A percentile compares a stretch with the other conserved stretches of the same genome.
Conservation (phyloP, 2,113 vertebrate species). For the Narcine bancroftii region DNA sequence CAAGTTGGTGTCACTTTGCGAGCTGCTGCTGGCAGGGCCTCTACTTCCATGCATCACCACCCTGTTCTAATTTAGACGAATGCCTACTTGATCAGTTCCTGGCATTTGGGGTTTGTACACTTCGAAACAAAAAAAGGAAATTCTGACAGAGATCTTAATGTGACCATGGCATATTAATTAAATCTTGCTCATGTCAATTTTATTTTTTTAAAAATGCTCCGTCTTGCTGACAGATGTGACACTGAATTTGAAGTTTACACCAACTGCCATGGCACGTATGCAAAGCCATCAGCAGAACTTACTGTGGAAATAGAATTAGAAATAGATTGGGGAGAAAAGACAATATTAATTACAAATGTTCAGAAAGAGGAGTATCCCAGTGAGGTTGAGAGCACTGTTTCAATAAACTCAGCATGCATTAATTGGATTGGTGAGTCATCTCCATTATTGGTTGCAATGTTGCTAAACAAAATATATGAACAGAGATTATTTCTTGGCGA, state of each 20-base stretch:
- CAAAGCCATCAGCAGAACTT: neutral
- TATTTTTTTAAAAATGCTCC: neutral
- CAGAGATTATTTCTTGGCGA: neutral
- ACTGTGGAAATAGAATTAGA: neutral
- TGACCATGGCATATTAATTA: neutral
- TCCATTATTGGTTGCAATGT: neutral
- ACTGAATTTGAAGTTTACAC: neutral
- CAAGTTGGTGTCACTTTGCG: too few relatives aligned
- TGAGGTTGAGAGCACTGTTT: conserved; percentile 7
- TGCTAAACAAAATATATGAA: neutral
- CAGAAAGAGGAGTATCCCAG: neutral
- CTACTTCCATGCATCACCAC: too few relatives aligned
- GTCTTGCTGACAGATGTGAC: neutral
- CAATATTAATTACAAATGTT: neutral
- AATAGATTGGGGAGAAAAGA: neutral
- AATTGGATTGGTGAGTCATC: neutral
- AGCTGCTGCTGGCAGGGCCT: too few relatives aligned
- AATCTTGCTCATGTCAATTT: neutral
- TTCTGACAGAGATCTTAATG: neutral
- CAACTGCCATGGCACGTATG: neutral
- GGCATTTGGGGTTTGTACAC: neutral
- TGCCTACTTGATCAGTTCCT: neutral
- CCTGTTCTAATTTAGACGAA: neutral
- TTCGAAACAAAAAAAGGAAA: too few relatives aligned
- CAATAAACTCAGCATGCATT: neutral